A percentile compares a stretch with the other conserved stretches of the same genome.
phyloP scores from a whole-genome alignment of 2,888 invertebrate genomes.

The Hermaeophaga mercurialis region DNA sequence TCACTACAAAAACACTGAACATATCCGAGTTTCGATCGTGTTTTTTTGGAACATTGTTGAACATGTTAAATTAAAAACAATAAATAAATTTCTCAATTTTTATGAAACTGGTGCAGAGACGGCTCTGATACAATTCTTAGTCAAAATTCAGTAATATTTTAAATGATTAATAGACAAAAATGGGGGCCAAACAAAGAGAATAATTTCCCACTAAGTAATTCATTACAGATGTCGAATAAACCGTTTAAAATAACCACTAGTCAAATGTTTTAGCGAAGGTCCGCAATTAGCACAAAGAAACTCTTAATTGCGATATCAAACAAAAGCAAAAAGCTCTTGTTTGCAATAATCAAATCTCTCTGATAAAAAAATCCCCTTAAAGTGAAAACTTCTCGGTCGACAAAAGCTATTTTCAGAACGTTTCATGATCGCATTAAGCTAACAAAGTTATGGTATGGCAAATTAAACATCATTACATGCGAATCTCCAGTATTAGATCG shows the following conservation, averaged over 20 bases:
- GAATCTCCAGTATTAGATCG: constrained; percentile 37
- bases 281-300: constrained; percentile 8
- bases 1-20: too few relatives aligned
- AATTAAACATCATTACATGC: constrained; percentile 42
- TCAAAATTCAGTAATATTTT: too few relatives aligned
- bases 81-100: too few relatives aligned
- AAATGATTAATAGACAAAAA: neutral
- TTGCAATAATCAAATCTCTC: constrained; percentile 22
- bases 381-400: constrained; percentile 22
- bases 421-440: constrained; percentile 36
- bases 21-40: too few relatives aligned
- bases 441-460: constrained; percentile 40
- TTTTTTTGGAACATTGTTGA: too few relatives aligned
- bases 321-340: constrained; percentile 21
- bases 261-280: neutral
- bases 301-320: constrained; percentile 14
- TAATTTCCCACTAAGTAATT: neutral
- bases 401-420: constrained; percentile 29
- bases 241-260: neutral
- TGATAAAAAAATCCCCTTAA: constrained; percentile 17
- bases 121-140: too few relatives aligned
- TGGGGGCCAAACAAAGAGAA: neutral
- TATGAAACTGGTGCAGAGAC: too few relatives aligned
- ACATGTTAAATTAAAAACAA: too few relatives aligned
- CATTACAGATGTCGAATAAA: neutral